Evolutionary conservation across 2,797 vertebrate genomes (phyloP), one percentile per base, ranked within the genome.

Genomic region (Mus caroli): DNA sequence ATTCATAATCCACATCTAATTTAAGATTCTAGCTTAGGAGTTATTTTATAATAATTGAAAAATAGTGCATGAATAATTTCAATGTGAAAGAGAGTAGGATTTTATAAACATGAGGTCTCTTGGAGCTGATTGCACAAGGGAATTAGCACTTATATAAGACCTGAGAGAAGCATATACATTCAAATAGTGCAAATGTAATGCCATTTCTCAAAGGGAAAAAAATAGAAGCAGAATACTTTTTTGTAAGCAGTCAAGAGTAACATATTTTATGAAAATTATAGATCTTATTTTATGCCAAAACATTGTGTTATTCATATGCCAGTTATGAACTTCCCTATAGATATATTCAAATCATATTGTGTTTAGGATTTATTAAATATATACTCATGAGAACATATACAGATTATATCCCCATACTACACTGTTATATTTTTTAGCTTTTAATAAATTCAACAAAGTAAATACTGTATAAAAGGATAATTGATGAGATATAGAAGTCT

Each of bases 1-100:
- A 96, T 96, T 94, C 94, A 96, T 97, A 96, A 96, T 94, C 92
- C n/a, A 73, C 77, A 80, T 77, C 87, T 97, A 97, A 95, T 94
- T 91, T 97, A 94, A 95, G 40, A 64, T 31, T 71, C 31, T 83
- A 94, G 83, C 90, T 97, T 97, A 87, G 95, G 85, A 97, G 69
- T 71, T 96, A 88, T 97, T 96, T 97, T 94, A 75, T 40, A 92
- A 67, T 95, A 96, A 96, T 86, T 73, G 62, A 94, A 97, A 94
- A 91, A 96, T 22, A 89, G 26, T 92, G 83, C 92, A 96, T 94
- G 88, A 90, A 88, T 90, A 93, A 75, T 91, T 94, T 97, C 92
- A 91, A 52, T 91, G 34, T 54, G 95, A 92, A 94, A 90, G 80
- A 90, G 80, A 97, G 88, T 87, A 14, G 93, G n/a, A 90, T 95